Evolutionary conservation across 2,797 vertebrate species (phyloP), one percentile per base, ranked within the genome.

Genomic region (Cephalopachus bancanus): DNA sequence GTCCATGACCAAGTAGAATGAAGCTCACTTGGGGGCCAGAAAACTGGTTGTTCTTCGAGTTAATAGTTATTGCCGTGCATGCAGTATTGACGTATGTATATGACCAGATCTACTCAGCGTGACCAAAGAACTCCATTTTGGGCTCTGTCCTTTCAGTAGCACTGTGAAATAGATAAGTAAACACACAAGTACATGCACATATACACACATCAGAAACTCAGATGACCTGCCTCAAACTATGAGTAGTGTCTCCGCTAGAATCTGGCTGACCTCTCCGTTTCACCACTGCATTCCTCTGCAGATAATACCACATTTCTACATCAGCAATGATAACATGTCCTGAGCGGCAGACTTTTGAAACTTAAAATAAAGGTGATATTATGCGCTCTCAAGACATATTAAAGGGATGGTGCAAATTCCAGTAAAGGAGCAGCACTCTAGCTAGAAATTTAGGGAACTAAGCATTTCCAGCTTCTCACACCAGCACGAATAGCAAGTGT

Each of bases 401-500:
- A 57, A n/a, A 30, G 33, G 53, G 62, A 75, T 33, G 28, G 26
- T 51, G 30, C 44, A 44, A 44, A 44, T 69, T 15, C 55, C 49
- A 28, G 22, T 22, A 84, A 91, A 33, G 10, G 3, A 67, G 59
- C 65, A 26, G 69, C 7, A 37, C 51, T 83, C 65, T 64, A 91
- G 86, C 89, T 76, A 20, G 69, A 17, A 20, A 81, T 24, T 53
- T 12, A 28, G 64, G n/a, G 9, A 60, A 30, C 5, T 12, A 3
- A 6, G 65, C 20, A 44, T 72, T 51, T 60, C 22, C 53, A 49
- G 4, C n/a, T 67, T 17, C 69, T 65, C 5, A 0, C 12, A 15
- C 22, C 16, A 55, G 51, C 7, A 1, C 0, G 0, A 17, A 79
- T 5, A 83, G 67, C 62, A 49, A 28, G 33, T 9, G 3, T 12